Percentiles rank a stretch among this genome's conserved stretches.
phyloP scores from a whole-genome alignment of 2,797 vertebrate species.

The Rhincodon typus region DNA sequence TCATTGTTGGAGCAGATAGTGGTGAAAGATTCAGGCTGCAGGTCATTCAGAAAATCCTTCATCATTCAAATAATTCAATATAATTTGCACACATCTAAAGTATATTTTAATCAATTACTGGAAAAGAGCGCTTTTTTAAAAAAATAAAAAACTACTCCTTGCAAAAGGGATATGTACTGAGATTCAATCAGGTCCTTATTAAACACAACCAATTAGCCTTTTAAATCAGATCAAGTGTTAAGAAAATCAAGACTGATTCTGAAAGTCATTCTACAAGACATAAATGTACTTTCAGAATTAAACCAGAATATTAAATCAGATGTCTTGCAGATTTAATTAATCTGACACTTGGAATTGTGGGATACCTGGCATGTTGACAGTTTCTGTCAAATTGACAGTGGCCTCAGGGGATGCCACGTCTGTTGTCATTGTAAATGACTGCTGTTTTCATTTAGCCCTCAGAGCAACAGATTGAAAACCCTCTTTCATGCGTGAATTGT shows the following conservation, averaged over 20 bases:
- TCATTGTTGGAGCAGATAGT: not conserved
- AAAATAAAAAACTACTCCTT: not conserved
- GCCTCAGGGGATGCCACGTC: not conserved
- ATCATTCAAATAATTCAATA: not conserved
- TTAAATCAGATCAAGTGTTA: not conserved
- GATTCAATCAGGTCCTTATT: not conserved
- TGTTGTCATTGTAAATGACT: slow-evolving; percentile 24
- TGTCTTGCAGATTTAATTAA: not conserved
- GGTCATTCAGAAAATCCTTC: not conserved
- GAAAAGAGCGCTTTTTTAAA: not conserved
- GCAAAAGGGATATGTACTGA: not conserved
- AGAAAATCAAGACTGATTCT: not conserved
- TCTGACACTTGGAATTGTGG: slow-evolving; percentile 10
- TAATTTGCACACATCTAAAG: not conserved
- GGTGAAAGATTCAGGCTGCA: not conserved
- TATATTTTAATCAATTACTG: not conserved
- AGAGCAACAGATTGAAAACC: slow-evolving; percentile 54
- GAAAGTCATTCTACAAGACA: not conserved
- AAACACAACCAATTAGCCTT: not conserved
- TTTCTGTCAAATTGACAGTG: not conserved
- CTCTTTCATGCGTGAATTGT: slow-evolving; percentile 57
- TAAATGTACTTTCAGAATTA: not conserved
- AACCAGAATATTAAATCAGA: slow-evolving; percentile 9
- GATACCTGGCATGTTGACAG: slow-evolving; percentile 7
- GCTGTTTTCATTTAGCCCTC: slow-evolving; percentile 28